Conservation (phyloP, 2,113 vertebrate species). For the Platichthys stellatus region DNA sequence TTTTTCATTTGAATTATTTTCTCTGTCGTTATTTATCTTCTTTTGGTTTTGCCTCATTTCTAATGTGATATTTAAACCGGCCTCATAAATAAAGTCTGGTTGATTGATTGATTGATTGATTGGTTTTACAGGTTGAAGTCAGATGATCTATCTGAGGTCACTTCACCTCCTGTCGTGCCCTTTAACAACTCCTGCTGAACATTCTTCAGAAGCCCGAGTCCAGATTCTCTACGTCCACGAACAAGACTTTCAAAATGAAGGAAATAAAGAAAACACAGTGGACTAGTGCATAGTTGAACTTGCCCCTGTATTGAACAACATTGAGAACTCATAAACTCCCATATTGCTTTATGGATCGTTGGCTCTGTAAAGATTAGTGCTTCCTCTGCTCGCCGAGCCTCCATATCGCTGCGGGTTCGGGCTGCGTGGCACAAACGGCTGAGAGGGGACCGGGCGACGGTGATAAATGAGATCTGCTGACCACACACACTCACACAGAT, state of each 20-base stretch:
- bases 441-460: conserved; percentile 48
- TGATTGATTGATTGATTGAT: too few relatives aligned
- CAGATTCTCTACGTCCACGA: not conserved
- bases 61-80: too few relatives aligned
- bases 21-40: too few relatives aligned
- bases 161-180: not conserved
- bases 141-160: not conserved
- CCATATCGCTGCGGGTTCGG: conserved; percentile 53
- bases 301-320: conserved; percentile 62
- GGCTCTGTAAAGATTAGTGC: conserved; percentile 50
- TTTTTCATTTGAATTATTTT: too few relatives aligned
- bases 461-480: conserved; percentile 77
- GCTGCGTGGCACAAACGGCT: conserved; percentile 35
- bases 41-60: too few relatives aligned
- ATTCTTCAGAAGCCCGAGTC: not conserved
- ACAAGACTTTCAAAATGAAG: not conserved
- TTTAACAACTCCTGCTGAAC: not conserved
- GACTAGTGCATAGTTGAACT: conserved; percentile 51
- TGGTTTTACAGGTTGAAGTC: too few relatives aligned
- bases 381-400: conserved; percentile 47
- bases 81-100: too few relatives aligned
- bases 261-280: not conserved
- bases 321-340: conserved; percentile 72
- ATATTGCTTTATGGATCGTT: conserved; percentile 78
- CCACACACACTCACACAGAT: conserved; percentile 50